Percentiles rank a stretch among this genome's conserved stretches.
Evolutionary conservation across 2,888 invertebrate species (phyloP).

Genomic region (Andrena marginata): DNA sequence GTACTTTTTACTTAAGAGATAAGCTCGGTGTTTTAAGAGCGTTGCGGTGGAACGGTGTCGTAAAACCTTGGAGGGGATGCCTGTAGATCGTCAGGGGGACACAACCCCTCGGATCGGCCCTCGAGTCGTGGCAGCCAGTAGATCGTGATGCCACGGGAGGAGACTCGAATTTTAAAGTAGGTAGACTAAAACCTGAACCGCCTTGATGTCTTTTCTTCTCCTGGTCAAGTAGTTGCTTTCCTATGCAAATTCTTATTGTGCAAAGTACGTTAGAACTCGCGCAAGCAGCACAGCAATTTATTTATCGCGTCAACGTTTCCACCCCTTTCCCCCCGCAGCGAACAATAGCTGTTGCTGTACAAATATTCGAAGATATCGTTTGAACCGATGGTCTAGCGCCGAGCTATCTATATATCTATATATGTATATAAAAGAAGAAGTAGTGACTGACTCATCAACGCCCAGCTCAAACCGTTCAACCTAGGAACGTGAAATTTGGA

Average conservation of each 20-base stretch:
- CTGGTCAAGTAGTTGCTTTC: conserved; percentile 4
- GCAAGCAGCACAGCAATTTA: conserved; percentile 1
- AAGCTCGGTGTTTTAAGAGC: conserved; percentile 76
- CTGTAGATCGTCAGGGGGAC: conserved; percentile 55
- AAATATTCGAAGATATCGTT: too few species aligned
- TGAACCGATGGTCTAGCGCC: too few species aligned
- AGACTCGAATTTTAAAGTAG: conserved; percentile 70
- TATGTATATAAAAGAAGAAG: too few species aligned
- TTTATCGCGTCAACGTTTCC: background rate
- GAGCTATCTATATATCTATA: too few species aligned
- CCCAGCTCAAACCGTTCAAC: too few species aligned
- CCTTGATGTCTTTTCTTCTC: background rate
- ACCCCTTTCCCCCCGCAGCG: too few species aligned
- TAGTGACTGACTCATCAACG: too few species aligned
- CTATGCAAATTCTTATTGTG: conserved; percentile 3
- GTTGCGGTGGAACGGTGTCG: conserved; percentile 71
- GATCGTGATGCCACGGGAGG: conserved; percentile 60
- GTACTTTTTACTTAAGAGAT: conserved; percentile 75
- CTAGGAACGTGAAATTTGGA: too few species aligned
- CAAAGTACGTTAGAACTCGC: background rate
- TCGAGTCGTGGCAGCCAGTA: conserved; percentile 55
- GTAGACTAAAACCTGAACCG: conserved; percentile 43
- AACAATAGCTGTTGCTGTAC: too few species aligned
- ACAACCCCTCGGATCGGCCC: conserved; percentile 67
- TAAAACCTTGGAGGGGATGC: conserved; percentile 62